Percentiles rank a stretch among this genome's conserved stretches.
Evolutionary conservation across 2,113 vertebrate genomes (phyloP).

Genomic region (Nothobranchius kuhntae): DNA sequence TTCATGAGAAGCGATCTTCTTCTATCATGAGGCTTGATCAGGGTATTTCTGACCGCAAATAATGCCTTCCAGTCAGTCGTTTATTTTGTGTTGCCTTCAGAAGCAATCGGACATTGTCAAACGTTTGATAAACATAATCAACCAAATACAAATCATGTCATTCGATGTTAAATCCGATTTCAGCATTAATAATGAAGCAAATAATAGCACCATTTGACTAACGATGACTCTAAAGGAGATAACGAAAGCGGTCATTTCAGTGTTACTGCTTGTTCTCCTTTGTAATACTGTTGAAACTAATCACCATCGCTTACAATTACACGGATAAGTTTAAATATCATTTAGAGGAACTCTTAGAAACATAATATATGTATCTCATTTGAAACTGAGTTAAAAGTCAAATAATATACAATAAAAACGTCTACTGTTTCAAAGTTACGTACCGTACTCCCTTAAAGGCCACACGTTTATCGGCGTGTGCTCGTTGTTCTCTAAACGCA

Average conservation of each 20-base stretch:
- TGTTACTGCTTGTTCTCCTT: not conserved
- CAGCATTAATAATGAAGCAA: not conserved
- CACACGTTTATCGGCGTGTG: conserved; percentile 71
- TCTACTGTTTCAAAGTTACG: not conserved
- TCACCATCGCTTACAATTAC: too few species aligned
- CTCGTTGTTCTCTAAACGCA: conserved; percentile 15
- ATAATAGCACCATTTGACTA: not conserved
- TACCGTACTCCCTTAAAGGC: conserved; percentile 7
- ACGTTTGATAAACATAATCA: not conserved
- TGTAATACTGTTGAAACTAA: not conserved
- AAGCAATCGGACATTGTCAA: not conserved
- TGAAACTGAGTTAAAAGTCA: not conserved
- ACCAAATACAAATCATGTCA: not conserved
- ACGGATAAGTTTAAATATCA: not conserved
- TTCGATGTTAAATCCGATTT: too few species aligned
- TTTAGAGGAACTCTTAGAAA: not conserved
- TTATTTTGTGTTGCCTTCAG: conserved; percentile 59
- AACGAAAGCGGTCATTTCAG: not conserved
- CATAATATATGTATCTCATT: not conserved
- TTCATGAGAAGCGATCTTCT: conserved; percentile 26
- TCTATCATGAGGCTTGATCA: conserved; percentile 26
- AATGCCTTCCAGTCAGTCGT: conserved; percentile 17
- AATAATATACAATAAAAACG: too few species aligned
- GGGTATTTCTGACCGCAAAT: conserved; percentile 28
- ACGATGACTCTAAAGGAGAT: accelerated